Evolutionary conservation across 2,888 invertebrate species (phyloP), one percentile per base, ranked within the genome.

Genomic region (Drosophila ustulata): DNA sequence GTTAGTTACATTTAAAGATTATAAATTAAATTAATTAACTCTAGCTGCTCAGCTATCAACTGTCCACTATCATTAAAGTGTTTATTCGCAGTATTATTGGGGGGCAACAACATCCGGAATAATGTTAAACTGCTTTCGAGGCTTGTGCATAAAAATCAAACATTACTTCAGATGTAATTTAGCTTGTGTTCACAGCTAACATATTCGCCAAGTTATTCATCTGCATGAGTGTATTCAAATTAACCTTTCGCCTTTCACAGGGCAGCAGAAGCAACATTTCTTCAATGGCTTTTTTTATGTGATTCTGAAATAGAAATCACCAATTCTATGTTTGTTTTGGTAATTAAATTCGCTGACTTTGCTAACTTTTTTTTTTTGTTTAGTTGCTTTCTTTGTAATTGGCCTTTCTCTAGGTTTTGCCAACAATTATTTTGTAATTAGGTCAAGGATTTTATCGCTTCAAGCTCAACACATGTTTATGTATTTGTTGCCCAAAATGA

Each of bases 361-460:
- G 62, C 76, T 30, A 45, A 58, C 58, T 66, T 65, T 51, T 56
- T 23, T 46, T 25, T 23, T 28, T 37, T 6, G 0, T 13, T 23
- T 8, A 11, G 32, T 23, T 46, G 4, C 11, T 46, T 7, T 46
- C 9, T 34, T 43, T 46, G 46, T 8, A 55, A 32, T 11, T 4
- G 11, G 13, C 8, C 7, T 41, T 13, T 41, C 39, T 41, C 39
- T 50, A n/a, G 46, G 58, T 67, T 72, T 73, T 82, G 80, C 68
- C 73, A 88, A 88, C 89, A 88, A 80, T 89, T 88, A 84, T 83
- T 75, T 81, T 58, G 86, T 87, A 90, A 84, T 87, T 79, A 67
- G 86, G 86, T 87, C 86, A 87, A 87, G 90, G 86, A 89, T 87
- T 87, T 72, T 69, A 72, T 82, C 59, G 83, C 61, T 47, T 65